A percentile compares a stretch with the other conserved stretches of the same genome.
Conservation (phyloP, 2,113 vertebrate genomes). For the Hystrix brachyura region DNA sequence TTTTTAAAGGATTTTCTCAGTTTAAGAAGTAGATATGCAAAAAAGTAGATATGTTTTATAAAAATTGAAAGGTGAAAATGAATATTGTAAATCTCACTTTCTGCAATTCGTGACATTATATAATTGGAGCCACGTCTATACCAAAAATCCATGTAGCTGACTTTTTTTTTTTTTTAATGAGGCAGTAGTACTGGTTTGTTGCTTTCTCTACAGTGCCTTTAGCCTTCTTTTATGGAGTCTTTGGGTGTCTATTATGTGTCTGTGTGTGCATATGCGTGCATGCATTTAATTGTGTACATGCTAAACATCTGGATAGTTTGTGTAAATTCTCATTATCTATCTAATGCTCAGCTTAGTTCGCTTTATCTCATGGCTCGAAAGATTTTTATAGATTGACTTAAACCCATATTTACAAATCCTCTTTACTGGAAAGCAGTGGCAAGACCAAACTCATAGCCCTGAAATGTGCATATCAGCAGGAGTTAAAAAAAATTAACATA, state of each 20-base stretch:
- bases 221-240: background rate
- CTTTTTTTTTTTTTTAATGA: background rate
- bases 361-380: background rate
- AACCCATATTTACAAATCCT: background rate
- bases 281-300: background rate
- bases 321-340: background rate
- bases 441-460: background rate
- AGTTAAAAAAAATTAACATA: background rate
- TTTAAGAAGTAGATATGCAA: background rate
- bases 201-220: background rate
- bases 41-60: background rate
- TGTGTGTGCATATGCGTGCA: too few species aligned
- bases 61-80: constrained; percentile 9
- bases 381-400: background rate
- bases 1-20: background rate
- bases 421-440: background rate
- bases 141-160: background rate
- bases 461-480: background rate
- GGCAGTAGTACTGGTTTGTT: background rate
- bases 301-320: background rate
- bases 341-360: background rate
- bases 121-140: background rate
- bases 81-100: constrained; percentile 1
- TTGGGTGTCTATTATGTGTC: background rate
- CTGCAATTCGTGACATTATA: background rate